These are phyloP conservation scores for Chlorodrepanis virens DNA, from an alignment of 2,113 vertebrate species.

Conservation along the genomic window DNA sequence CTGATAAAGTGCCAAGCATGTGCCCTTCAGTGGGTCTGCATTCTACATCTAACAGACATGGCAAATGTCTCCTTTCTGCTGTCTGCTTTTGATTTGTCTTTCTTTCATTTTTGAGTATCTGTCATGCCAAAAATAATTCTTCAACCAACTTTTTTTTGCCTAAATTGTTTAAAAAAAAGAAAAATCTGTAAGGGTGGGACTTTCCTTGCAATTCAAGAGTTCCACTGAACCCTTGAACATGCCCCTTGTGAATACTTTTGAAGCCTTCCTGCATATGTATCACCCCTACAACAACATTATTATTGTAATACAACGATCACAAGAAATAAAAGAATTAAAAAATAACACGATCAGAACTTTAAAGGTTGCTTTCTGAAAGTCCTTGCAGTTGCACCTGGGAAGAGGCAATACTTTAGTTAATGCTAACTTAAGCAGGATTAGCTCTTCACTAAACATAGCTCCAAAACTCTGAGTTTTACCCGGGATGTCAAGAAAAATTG, in stretches of 20 bases:
- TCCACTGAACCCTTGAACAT: neutral
- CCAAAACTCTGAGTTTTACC: neutral
- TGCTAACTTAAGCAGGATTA: neutral
- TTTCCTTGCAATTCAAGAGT: neutral
- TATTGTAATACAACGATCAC: neutral
- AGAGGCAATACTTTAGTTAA: neutral
- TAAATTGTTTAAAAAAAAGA: neutral
- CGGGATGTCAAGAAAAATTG: neutral
- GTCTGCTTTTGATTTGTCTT: neutral
- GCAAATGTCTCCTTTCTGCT: neutral
- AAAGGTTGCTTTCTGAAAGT: neutral
- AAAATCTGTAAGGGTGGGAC: accelerated
- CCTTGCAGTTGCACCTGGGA: neutral
- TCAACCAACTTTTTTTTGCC: neutral
- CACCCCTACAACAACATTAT: neutral
- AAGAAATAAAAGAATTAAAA: neutral
- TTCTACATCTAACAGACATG: neutral
- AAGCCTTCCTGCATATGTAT: neutral
- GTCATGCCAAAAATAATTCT: neutral
- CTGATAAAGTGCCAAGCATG: neutral
- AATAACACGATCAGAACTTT: neutral
- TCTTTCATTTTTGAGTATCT: neutral
- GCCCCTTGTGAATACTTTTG: neutral
- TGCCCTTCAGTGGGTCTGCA: neutral
- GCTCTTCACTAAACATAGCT: neutral